Evolutionary conservation across 1,140 invertebrate species (phyloP).

Genomic region (Bombus affinis): DNA sequence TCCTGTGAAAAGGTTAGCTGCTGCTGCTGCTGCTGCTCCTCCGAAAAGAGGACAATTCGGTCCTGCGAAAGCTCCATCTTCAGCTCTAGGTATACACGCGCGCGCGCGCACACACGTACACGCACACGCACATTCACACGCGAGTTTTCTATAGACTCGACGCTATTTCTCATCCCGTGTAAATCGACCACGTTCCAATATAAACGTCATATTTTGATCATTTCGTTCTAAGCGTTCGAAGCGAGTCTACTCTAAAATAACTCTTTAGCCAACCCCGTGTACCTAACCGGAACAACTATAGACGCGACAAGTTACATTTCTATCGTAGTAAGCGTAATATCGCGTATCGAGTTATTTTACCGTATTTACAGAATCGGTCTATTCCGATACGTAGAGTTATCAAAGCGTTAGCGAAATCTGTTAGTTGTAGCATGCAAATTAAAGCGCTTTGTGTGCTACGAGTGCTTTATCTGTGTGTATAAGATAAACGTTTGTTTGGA

Average conservation of each 20-base stretch:
- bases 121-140: too few relatives aligned
- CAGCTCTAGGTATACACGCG: slow-evolving; percentile 70
- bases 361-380: not conserved
- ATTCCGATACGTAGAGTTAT: too few relatives aligned
- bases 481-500: slow-evolving; percentile 13
- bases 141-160: not conserved
- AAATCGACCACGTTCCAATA: slow-evolving; percentile 14
- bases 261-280: not conserved
- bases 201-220: not conserved
- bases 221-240: slow-evolving; percentile 52
- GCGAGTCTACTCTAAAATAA: slow-evolving; percentile 17
- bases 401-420: too few relatives aligned
- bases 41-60: slow-evolving; percentile 77
- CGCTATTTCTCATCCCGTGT: not conserved
- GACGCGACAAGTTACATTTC: too few relatives aligned
- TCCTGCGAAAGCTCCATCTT: slow-evolving; percentile 72
- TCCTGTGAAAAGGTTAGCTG: slow-evolving; percentile 73
- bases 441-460: slow-evolving; percentile 20
- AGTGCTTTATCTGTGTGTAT: slow-evolving; percentile 13
- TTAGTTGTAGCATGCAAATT: slow-evolving; percentile 8
- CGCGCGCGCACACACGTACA: not conserved
- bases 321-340: too few relatives aligned
- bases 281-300: too few relatives aligned
- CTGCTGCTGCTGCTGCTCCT: slow-evolving; percentile 63
- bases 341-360: not conserved